These are phyloP conservation scores for Rhyacophila evoluta DNA, from an alignment of 2,888 invertebrate species.

Conservation along the genomic window DNA sequence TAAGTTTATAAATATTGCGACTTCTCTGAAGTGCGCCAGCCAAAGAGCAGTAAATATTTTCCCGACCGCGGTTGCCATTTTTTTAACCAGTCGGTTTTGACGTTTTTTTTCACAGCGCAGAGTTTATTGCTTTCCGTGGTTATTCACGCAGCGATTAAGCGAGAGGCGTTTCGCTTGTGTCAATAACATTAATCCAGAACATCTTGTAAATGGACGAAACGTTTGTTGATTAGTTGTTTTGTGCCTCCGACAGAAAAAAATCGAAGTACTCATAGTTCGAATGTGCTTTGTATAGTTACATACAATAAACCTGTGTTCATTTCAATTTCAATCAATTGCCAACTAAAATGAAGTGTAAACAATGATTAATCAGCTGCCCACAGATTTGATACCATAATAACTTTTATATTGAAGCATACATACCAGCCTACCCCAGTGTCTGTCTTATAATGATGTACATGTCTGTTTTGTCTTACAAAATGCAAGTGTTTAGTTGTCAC, in stretches of 20 bases:
- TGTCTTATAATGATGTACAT: not conserved
- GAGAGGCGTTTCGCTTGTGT: not conserved
- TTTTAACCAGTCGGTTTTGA: constrained; percentile 57
- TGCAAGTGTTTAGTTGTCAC: too few relatives aligned
- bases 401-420: not conserved
- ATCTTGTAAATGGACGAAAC: not conserved
- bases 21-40: constrained; percentile 64
- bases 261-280: not conserved
- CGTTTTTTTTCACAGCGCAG: constrained; percentile 56
- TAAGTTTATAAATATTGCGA: constrained; percentile 71
- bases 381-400: not conserved
- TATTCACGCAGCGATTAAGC: constrained; percentile 10
- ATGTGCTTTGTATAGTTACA: constrained; percentile 14
- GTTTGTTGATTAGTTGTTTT: not conserved
- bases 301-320: not conserved
- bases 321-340: not conserved
- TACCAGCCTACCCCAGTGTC: not conserved
- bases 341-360: not conserved
- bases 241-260: constrained; percentile 5
- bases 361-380: not conserved
- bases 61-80: constrained; percentile 69
- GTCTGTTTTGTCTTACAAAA: not conserved
- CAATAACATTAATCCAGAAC: not conserved
- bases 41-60: constrained; percentile 63
- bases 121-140: constrained; percentile 3